Evolutionary conservation across 1,140 invertebrate species (phyloP).

Genomic region (Sitobion miscanthi): DNA sequence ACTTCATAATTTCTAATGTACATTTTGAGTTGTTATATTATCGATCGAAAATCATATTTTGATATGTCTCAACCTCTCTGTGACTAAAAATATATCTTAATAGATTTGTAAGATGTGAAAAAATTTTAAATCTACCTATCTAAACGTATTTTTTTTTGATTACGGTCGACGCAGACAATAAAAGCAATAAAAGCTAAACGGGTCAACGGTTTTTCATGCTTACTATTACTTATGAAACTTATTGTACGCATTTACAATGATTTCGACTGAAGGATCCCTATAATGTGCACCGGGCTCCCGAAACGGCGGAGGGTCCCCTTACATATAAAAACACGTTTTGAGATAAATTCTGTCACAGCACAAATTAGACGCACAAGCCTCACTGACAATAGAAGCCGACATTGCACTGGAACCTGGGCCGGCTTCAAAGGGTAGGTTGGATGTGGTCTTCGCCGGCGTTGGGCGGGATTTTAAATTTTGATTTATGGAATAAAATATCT

Average conservation of each 20-base stretch:
- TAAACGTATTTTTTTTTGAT: slow-evolving; percentile 5
- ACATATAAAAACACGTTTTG: background rate
- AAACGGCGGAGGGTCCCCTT: background rate
- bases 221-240: background rate
- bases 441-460: background rate
- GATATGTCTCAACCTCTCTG: background rate
- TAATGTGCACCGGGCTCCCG: background rate
- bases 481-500: background rate
- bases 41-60: no score
- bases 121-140: background rate
- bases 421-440: background rate
- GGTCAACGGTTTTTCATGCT: background rate
- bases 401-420: background rate
- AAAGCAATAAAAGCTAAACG: background rate
- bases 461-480: background rate
- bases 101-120: background rate
- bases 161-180: background rate
- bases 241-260: background rate
- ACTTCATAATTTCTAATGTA: background rate
- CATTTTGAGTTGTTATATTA: background rate
- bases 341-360: background rate
- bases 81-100: background rate
- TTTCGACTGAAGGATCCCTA: background rate
- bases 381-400: background rate
- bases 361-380: background rate